phyloP scores from a whole-genome alignment of 2,797 vertebrate species.

The Podarcis siculus region DNA sequence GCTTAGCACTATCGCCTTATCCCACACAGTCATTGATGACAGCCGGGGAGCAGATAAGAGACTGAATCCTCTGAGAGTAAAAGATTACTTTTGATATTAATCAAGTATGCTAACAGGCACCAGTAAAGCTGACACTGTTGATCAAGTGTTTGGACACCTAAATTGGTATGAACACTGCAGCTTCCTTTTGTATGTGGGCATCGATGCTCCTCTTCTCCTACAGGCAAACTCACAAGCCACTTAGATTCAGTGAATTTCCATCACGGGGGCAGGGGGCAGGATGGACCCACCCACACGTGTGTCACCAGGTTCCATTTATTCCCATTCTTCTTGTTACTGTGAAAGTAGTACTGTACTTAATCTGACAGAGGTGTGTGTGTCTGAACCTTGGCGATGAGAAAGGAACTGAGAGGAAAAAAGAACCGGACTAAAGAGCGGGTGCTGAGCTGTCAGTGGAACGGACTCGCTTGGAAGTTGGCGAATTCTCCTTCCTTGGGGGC shows the following conservation, averaged over 20 bases:
- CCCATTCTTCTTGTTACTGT: not conserved
- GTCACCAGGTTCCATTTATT: not conserved
- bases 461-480: no score
- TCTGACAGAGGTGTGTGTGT: not conserved
- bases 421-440: not conserved
- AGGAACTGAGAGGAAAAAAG: not conserved
- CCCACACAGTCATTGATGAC: not conserved
- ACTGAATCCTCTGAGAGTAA: not conserved
- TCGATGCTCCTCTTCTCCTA: not conserved
- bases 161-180: not conserved
- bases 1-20: not conserved
- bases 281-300: no score
- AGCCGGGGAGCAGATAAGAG: not conserved
- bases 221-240: not conserved
- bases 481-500: no score
- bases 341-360: not conserved
- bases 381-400: not conserved
- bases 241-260: not conserved
- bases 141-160: not conserved
- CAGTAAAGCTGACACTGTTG: not conserved
- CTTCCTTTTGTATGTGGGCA: not conserved
- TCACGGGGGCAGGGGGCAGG: not conserved
- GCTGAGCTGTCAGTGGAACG: not conserved
- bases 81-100: not conserved
- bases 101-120: not conserved